Evolutionary conservation across 2,797 vertebrate species (phyloP), one percentile per base, ranked within the genome.

Genomic region (Pithecia hirsuta): DNA sequence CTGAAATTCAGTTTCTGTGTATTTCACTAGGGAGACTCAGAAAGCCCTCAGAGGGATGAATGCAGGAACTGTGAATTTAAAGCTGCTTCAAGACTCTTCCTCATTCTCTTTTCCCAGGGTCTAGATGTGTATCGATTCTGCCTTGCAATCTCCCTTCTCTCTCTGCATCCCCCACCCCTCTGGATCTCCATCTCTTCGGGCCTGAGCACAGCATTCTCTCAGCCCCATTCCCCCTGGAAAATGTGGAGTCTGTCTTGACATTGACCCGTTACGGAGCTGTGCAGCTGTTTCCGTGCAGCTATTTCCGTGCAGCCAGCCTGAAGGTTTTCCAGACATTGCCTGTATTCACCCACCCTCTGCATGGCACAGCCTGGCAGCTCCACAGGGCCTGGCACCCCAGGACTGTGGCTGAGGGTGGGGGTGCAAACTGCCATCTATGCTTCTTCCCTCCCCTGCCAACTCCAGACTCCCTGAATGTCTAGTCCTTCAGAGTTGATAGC

Each of bases 251-350:
- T 86, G 70, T 78, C 15, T 97, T 96, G 98, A 98, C 98, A 97
- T 30, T 96, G 97, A 97, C 98, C 97, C 96, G 96, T 97, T 97
- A 98, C 0, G 41, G 97, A 96, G 93, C 97, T 91, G 97, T 61
- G 98, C 99, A 99, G 99, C 99, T 99, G 99, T 99, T 99, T 98
- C 98, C 97, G 96, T 97, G 98, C 97, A 98, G 99, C 99, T 41
- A 5, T 99, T 99, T 98, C 98, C 97, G 95, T 97, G 98, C 97
- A 98, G 99, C 99, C 99, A 99, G 98, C 98, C 98, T 97, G 95
- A 98, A 99, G 98, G 98, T 98, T 98, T 98, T 98, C 98, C 98
- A 98, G 97, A 98, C 99, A 98, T 98, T 98, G 98, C 98, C 98
- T 98, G 98, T 98, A 99, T 99, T 98, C 98, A 98, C 96, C 97